A percentile compares a stretch with the other conserved stretches of the same genome.
phyloP scores from a whole-genome alignment of 2,113 vertebrate genomes.

The Epinephelus lanceolatus region DNA sequence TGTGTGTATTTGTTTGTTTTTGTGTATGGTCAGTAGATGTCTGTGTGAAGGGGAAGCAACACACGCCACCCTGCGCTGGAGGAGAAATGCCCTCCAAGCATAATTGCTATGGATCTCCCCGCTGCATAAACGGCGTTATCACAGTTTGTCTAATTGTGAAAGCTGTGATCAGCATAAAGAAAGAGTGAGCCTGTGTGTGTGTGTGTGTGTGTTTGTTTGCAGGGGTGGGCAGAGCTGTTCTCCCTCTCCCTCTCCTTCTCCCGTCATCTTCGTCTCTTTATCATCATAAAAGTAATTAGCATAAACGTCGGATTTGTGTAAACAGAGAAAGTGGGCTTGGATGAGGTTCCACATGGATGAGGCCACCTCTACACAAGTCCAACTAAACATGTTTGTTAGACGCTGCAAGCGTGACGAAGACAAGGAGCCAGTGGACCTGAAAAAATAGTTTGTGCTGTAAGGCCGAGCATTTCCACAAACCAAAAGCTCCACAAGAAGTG shows the following conservation, averaged over 20 bases:
- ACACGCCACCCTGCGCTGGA: constrained; percentile 26
- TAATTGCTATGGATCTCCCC: constrained; percentile 79
- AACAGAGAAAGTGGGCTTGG: constrained; percentile 54
- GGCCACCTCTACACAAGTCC: neutral
- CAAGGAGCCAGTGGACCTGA: neutral
- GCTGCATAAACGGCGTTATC: constrained; percentile 75
- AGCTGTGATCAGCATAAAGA: constrained; percentile 80
- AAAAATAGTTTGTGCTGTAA: neutral
- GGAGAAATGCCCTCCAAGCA: constrained; percentile 81
- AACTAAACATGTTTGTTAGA: constrained; percentile 9
- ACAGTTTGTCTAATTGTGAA: constrained; percentile 81
- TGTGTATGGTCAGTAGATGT: neutral
- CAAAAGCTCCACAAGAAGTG: constrained; percentile 17
- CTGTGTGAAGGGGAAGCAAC: constrained; percentile 33
- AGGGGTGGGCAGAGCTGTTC: constrained; percentile 18
- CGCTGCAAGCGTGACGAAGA: neutral
- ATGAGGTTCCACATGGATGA: constrained; percentile 38
- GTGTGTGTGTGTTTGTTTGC: constrained; percentile 4
- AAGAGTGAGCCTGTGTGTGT: constrained; percentile 1
- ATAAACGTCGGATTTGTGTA: constrained; percentile 70
- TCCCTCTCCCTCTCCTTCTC: constrained; percentile 6
- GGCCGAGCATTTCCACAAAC: neutral
- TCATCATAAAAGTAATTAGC: constrained; percentile 71
- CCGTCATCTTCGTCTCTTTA: constrained; percentile 42
- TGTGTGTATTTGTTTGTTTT: neutral